A percentile compares a stretch with the other conserved stretches of the same genome.
phyloP scores from a whole-genome alignment of 2,113 vertebrate species.

The Solenodon paradoxus region DNA sequence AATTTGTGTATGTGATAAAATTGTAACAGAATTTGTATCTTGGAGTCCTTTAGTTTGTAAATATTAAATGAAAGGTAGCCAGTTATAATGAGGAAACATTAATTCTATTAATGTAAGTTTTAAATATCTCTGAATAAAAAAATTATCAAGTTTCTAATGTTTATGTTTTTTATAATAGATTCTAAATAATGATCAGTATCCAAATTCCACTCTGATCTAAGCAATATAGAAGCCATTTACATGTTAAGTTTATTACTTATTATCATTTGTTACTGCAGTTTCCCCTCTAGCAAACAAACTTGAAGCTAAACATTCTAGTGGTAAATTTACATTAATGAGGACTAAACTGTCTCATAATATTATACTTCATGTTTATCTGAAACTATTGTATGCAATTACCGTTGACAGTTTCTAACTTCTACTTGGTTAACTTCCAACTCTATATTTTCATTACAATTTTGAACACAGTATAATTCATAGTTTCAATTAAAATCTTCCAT shows the following conservation, averaged over 20 bases:
- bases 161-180: not conserved
- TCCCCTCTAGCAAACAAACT: not conserved
- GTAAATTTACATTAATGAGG: constrained; percentile 13
- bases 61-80: not conserved
- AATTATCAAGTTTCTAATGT: not conserved
- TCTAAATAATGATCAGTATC: not conserved
- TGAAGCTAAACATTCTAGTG: not conserved
- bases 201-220: not conserved
- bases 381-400: not conserved
- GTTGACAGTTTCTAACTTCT: not conserved
- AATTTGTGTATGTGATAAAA: not conserved
- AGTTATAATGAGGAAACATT: not conserved
- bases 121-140: not conserved
- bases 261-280: not conserved
- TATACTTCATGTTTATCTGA: not conserved
- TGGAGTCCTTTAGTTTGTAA: constrained; percentile 13
- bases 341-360: constrained; percentile 26
- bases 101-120: not conserved
- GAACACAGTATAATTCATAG: not conserved
- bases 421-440: not conserved
- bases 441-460: not conserved
- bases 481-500: not conserved
- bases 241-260: not conserved
- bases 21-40: constrained; percentile 13
- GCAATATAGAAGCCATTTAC: not conserved